Evolutionary conservation across 2,888 invertebrate species (phyloP).

Genomic region (Synanthedon andrenaeformis): DNA sequence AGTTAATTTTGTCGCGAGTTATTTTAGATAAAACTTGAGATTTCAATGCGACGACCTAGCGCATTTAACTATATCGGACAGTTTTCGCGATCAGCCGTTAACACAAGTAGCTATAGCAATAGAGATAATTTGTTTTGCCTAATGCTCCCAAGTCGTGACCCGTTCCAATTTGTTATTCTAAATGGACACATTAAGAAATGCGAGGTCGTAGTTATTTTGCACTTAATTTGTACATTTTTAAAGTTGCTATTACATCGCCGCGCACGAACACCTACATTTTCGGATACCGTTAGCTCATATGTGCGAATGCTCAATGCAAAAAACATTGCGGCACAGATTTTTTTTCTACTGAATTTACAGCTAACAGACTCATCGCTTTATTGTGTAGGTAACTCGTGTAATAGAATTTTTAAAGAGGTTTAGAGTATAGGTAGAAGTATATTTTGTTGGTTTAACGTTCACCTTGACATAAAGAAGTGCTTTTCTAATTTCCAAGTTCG

Average conservation of each 20-base stretch:
- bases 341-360: conserved; percentile 34
- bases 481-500: conserved; percentile 5
- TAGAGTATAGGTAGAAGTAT: neutral
- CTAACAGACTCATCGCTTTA: conserved; percentile 12
- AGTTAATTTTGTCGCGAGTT: conserved; percentile 54
- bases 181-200: conserved; percentile 7
- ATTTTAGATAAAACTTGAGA: conserved; percentile 47
- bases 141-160: conserved; percentile 1
- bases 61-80: conserved; percentile 1
- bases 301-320: conserved; percentile 31
- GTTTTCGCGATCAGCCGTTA: neutral
- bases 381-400: neutral
- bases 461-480: neutral
- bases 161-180: neutral
- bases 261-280: conserved; percentile 1
- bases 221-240: neutral
- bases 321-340: conserved; percentile 24
- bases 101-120: neutral
- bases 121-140: neutral
- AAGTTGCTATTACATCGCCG: neutral
- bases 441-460: neutral
- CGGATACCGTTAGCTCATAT: conserved; percentile 14
- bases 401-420: neutral
- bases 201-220: neutral
- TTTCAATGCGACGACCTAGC: conserved; percentile 40